phyloP scores from a whole-genome alignment of 2,888 invertebrate species.

The Tiphia femorata region DNA sequence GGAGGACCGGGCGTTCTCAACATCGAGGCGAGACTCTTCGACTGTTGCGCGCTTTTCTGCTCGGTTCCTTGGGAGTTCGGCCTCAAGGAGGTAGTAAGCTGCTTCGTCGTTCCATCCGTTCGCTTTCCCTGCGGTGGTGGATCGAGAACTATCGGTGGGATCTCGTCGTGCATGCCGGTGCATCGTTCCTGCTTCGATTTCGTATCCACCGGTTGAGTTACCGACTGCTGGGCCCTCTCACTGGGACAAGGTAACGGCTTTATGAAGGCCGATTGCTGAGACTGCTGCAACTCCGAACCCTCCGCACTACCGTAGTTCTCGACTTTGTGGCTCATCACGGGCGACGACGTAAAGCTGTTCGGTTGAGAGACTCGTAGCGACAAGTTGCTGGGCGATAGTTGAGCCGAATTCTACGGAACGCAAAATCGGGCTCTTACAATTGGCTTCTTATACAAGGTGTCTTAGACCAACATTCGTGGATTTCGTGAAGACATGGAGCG shows the following conservation, averaged over 20 bases:
- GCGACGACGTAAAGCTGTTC: constrained; percentile 62
- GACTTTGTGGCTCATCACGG: constrained; percentile 64
- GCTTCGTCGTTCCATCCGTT: constrained; percentile 18
- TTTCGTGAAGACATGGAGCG: too few species aligned
- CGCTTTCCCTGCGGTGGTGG: constrained; percentile 56
- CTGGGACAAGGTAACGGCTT: constrained; percentile 61
- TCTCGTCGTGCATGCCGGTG: constrained; percentile 45
- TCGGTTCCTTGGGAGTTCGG: constrained; percentile 12
- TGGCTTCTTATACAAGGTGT: too few species aligned
- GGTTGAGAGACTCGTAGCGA: constrained; percentile 60
- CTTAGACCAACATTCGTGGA: too few species aligned
- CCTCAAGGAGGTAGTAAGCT: constrained; percentile 1
- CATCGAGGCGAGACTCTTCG: constrained; percentile 48
- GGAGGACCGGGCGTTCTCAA: constrained; percentile 54
- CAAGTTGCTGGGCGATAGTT: constrained; percentile 55
- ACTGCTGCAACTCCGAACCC: constrained; percentile 58
- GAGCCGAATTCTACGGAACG: constrained; percentile 55
- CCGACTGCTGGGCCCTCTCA: constrained; percentile 19
- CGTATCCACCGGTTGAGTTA: neutral
- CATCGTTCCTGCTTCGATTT: constrained; percentile 39
- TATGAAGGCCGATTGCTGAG: constrained; percentile 53
- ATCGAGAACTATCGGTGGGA: constrained; percentile 57
- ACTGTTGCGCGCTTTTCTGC: constrained; percentile 17
- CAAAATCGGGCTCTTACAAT: too few species aligned
- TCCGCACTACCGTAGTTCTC: constrained; percentile 58